Percentiles rank a stretch among this genome's conserved stretches.
Evolutionary conservation across 2,797 vertebrate species (phyloP).

Genomic region (Smutsia gigantea): DNA sequence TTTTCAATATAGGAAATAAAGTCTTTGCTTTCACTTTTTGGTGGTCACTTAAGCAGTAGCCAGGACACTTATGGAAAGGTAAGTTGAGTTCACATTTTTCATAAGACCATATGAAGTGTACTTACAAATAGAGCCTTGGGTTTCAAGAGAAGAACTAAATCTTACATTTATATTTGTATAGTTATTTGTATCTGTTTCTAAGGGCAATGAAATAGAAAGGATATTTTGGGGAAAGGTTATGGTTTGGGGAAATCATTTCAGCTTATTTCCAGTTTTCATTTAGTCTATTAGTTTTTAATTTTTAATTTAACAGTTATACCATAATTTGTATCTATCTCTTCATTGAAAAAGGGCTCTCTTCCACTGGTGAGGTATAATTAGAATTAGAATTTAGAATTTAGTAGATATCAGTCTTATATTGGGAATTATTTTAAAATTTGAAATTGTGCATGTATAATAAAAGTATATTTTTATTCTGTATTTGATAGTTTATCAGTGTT

Average conservation of each 20-base stretch:
- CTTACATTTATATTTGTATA: constrained; percentile 38
- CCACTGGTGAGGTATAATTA: not conserved
- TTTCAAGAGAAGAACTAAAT: constrained; percentile 47
- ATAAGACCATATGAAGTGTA: not conserved
- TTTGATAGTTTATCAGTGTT: constrained; percentile 12
- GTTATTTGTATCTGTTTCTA: constrained; percentile 4
- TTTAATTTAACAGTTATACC: not conserved
- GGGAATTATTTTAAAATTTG: constrained; percentile 36
- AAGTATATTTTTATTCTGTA: not conserved
- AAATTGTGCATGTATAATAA: not conserved
- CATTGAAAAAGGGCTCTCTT: not conserved
- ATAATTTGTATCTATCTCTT: not conserved
- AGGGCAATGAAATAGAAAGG: constrained; percentile 16
- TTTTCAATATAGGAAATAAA: constrained; percentile 93
- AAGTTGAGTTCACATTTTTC: constrained; percentile 71
- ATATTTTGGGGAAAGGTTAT: not conserved
- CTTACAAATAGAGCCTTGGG: not conserved
- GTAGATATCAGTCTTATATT: not conserved
- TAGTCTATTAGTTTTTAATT: not conserved
- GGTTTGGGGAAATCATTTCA: constrained; percentile 5
- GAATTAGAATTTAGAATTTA: constrained; percentile 28
- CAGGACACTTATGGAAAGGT: constrained; percentile 92
- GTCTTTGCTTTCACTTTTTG: constrained; percentile 92
- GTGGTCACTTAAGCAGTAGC: constrained; percentile 87
- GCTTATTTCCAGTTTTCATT: not conserved